Conservation (phyloP, 2,797 vertebrate genomes). For the Spizella passerina region DNA sequence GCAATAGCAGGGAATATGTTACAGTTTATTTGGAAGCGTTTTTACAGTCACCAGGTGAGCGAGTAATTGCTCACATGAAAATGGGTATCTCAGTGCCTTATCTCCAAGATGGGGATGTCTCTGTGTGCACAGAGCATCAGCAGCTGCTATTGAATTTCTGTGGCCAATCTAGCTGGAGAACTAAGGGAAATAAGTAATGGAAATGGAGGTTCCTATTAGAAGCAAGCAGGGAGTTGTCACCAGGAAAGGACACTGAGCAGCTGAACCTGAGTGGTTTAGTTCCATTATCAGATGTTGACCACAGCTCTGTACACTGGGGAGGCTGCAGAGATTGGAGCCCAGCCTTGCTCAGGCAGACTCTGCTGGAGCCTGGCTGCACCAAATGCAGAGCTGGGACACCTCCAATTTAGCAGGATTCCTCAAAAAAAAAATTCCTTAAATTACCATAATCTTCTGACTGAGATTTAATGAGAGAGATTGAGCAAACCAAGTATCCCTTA, state of each 20-base stretch:
- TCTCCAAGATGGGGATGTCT: neutral
- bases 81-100: neutral
- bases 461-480: neutral
- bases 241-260: neutral
- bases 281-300: fast-evolving
- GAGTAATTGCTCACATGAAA: conserved; percentile 41
- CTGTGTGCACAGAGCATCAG: neutral
- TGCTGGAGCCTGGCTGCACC: neutral
- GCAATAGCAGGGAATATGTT: conserved; percentile 17
- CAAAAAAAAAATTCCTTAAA: neutral
- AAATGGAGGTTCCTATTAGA: neutral
- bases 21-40: conserved; percentile 41
- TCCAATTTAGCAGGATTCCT: neutral
- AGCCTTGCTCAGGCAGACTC: neutral
- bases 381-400: neutral
- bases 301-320: fast-evolving
- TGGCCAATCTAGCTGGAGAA: neutral
- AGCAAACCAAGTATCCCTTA: neutral
- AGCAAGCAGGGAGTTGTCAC: neutral
- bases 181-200: neutral
- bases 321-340: neutral
- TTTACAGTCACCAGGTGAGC: conserved; percentile 56
- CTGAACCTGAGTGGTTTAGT: neutral
- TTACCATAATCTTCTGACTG: neutral
- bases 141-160: neutral